Percentiles rank a stretch among this genome's conserved stretches.
Evolutionary conservation across 2,888 invertebrate species (phyloP).

Genomic region (Calameuta pallipes): DNA sequence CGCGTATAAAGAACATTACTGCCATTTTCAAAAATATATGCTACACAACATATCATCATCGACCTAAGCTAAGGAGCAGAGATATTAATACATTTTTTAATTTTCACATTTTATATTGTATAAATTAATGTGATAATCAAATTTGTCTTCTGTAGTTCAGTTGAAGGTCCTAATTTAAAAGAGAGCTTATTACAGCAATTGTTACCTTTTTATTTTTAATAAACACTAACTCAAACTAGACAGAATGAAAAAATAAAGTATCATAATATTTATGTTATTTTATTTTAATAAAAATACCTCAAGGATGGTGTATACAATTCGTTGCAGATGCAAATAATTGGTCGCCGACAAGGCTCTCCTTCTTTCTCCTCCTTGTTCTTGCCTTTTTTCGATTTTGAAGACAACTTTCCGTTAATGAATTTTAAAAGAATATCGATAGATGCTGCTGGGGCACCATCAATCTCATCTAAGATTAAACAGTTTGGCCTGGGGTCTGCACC

Average conservation of each 20-base stretch:
- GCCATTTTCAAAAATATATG: too few species aligned
- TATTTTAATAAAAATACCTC: slow-evolving; percentile 64
- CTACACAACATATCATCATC: too few species aligned
- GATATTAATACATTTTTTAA: too few species aligned
- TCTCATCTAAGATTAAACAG: slow-evolving; percentile 94
- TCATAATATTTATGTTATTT: not conserved
- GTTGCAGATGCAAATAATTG: slow-evolving; percentile 98
- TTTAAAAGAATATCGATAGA: slow-evolving; percentile 89
- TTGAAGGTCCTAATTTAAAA: not conserved
- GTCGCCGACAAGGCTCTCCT: slow-evolving; percentile 78
- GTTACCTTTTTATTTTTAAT: not conserved
- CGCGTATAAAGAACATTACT: too few species aligned
- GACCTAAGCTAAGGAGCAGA: too few species aligned
- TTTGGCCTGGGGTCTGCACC: slow-evolving; percentile 85
- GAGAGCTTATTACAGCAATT: not conserved
- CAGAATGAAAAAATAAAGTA: not conserved
- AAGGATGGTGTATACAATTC: slow-evolving; percentile 91
- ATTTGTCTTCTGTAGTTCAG: too few species aligned
- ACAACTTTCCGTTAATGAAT: slow-evolving; percentile 75
- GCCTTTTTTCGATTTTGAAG: slow-evolving; percentile 57
- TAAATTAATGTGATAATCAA: too few species aligned
- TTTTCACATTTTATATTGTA: too few species aligned
- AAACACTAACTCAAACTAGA: not conserved
- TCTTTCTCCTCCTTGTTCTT: slow-evolving; percentile 69
- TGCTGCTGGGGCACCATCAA: slow-evolving; percentile 93